A percentile compares a stretch with the other conserved stretches of the same genome.
Evolutionary conservation across 1,140 invertebrate species (phyloP).

Genomic region (Atopsyche davidsoni): DNA sequence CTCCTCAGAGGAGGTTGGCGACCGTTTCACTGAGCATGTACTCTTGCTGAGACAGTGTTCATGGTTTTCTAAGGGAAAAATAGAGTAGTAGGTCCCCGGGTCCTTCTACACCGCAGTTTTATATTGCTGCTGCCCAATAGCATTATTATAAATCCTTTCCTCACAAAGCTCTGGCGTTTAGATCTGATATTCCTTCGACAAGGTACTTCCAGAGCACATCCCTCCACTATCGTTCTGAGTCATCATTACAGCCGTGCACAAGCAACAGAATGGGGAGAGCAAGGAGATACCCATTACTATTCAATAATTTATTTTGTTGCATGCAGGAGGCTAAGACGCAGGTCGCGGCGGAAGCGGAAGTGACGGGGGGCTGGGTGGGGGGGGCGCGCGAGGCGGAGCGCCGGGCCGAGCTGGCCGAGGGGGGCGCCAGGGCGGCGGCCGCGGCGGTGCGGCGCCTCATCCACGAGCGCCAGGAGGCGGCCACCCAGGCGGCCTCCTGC

Average conservation of each 20-base stretch:
- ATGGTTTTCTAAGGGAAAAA: too few species aligned
- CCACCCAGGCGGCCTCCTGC: conserved; percentile 32
- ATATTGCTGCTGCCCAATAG: too few species aligned
- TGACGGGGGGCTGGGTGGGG: conserved; percentile 33
- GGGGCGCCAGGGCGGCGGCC: conserved; percentile 30
- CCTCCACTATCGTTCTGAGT: background rate
- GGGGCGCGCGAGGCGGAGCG: conserved; percentile 35
- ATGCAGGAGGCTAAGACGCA: conserved; percentile 20
- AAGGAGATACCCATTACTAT: background rate
- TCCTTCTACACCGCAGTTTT: too few species aligned
- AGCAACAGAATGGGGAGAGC: background rate
- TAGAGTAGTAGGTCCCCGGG: too few species aligned
- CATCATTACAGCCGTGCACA: background rate
- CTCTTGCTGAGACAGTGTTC: too few species aligned
- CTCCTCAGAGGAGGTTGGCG: too few species aligned
- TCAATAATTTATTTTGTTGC: background rate
- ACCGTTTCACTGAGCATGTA: too few species aligned
- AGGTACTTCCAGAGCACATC: too few species aligned
- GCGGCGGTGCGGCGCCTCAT: conserved; percentile 16
- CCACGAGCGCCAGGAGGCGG: conserved; percentile 27
- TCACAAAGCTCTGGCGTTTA: too few species aligned
- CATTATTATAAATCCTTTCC: too few species aligned
- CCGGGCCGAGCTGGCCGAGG: conserved; percentile 34
- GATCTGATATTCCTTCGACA: too few species aligned
- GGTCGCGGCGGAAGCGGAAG: conserved; percentile 35